Percentiles rank a stretch among this genome's conserved stretches.
Evolutionary conservation across 2,888 invertebrate species (phyloP).

Genomic region (Panorpa germanica): DNA sequence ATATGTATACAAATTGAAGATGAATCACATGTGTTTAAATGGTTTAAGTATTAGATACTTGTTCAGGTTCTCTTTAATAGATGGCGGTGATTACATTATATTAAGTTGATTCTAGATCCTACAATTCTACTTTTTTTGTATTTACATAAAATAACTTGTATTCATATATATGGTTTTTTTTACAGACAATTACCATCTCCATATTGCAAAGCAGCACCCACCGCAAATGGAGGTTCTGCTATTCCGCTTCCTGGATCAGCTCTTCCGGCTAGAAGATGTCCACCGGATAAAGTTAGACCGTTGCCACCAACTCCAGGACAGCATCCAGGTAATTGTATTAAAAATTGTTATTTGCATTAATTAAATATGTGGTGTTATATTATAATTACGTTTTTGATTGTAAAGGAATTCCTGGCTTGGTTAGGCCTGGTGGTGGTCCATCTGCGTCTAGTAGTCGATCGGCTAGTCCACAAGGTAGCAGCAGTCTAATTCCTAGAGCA

Average conservation of each 20-base stretch:
- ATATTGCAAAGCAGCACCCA: constrained; percentile 28
- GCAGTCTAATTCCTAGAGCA: constrained; percentile 28
- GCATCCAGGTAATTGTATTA: constrained; percentile 23
- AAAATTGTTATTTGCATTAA: no score
- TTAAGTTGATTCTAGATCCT: no score
- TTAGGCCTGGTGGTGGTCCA: constrained; percentile 24
- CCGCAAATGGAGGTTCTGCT: constrained; percentile 40
- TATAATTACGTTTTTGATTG: no score
- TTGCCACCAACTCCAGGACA: constrained; percentile 46
- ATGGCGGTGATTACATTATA: no score
- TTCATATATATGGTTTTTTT: constrained; percentile 20
- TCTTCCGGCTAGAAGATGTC: constrained; percentile 53
- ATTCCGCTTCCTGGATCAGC: constrained; percentile 67
- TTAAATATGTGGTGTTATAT: no score
- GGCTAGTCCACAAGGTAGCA: constrained; percentile 28
- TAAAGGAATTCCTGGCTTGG: constrained; percentile 21
- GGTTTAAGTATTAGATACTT: no score
- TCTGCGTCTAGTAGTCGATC: constrained; percentile 37
- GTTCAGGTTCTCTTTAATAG: no score
- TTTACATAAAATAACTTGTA: constrained; percentile 8
- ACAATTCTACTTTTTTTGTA: neutral
- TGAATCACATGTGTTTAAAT: no score
- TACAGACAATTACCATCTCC: constrained; percentile 49
- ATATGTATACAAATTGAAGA: no score
- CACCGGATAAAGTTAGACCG: constrained; percentile 61